Base-by-base conservation (phyloP, 2,113 vertebrate species). In the Salvelinus fontinalis region DNA sequence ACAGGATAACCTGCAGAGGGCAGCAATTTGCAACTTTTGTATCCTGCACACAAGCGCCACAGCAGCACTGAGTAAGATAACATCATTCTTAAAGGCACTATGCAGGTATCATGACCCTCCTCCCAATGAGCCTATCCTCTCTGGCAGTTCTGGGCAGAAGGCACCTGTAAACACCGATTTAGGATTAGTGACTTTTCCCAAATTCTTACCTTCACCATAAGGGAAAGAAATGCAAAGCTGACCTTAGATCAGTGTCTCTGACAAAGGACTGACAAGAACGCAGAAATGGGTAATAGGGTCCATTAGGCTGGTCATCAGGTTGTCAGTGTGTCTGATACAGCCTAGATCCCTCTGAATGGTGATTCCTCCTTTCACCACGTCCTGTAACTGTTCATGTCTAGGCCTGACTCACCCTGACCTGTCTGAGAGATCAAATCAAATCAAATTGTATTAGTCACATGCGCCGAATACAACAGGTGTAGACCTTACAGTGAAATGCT, bases 1-100 rank as follows among this genome's bases (percentile, higher is more conserved):
- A 68, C 16, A 18, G 4, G 65, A 48, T n/a, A 49, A 59, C 86
- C 89, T 89, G 84, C 75, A 92, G 89, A 83, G 70, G 88, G 90
- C 83, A 77, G 84, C 79, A 69, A 66, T 27, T 71, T 77, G 74
- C 65, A 13, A 85, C 26, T 75, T 87, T 78, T 78, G 8, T 75
- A 31, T 26, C 5, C 26, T 27, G 24, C 14, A 67, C 22, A 22
- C 22, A 68, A 34, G 18, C 12, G 16, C 26, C 20, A n/a, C 67
- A 68, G 31, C 5, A 29, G 29, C 31, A 44, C 67, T 18, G 65
- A 20, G 6, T 14, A 67, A 57, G 54, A 14, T 22, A 22, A 22
- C 59, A 22, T 22, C 59, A 22, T 22, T 62, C 1, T 62, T 22
- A 20, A 20, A 57, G 6, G 54, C 54, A 20, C 20, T 20, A 6